A percentile compares a stretch with the other conserved stretches of the same genome.
These are phyloP conservation scores for Channa argus DNA, from an alignment of 2,113 vertebrate species.

Conservation along the genomic window DNA sequence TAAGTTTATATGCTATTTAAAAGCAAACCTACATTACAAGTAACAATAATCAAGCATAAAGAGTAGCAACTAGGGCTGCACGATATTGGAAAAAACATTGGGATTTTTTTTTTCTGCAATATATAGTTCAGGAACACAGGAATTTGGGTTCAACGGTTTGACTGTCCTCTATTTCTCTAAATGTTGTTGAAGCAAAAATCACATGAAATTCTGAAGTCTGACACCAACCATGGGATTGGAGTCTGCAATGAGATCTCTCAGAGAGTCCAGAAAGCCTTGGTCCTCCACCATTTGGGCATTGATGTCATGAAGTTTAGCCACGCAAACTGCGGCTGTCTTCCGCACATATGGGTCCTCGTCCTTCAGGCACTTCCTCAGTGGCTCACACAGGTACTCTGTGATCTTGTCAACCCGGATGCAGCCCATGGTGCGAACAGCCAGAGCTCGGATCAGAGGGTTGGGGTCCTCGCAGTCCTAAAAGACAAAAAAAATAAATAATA, in stretches of 20 bases:
- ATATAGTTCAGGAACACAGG: no score
- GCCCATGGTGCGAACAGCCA: slow-evolving; percentile 99
- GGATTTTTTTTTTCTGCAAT: no score
- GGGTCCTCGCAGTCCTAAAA: slow-evolving; percentile 97
- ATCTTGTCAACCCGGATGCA: slow-evolving; percentile 99
- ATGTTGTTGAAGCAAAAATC: no score
- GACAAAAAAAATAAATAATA: no score
- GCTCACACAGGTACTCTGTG: slow-evolving; percentile 97
- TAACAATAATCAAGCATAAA: no score
- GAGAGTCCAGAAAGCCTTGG: slow-evolving; percentile 97
- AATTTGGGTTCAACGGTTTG: no score
- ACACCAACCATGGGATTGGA: slow-evolving; percentile 95
- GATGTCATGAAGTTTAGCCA: slow-evolving; percentile 98
- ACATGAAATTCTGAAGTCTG: no score
- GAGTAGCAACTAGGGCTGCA: no score
- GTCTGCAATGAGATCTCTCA: slow-evolving; percentile 97
- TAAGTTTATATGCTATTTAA: no score
- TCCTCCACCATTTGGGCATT: slow-evolving; percentile 99
- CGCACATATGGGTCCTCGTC: slow-evolving; percentile 98
- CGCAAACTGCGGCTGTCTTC: slow-evolving; percentile 97
- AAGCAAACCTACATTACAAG: no score
- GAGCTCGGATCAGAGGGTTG: slow-evolving; percentile 95
- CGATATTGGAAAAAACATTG: no score
- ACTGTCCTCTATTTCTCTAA: no score
- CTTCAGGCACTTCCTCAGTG: slow-evolving; percentile 96